Evolutionary conservation across 2,113 vertebrate species (phyloP).

Genomic region (Pseudonaja textilis): DNA sequence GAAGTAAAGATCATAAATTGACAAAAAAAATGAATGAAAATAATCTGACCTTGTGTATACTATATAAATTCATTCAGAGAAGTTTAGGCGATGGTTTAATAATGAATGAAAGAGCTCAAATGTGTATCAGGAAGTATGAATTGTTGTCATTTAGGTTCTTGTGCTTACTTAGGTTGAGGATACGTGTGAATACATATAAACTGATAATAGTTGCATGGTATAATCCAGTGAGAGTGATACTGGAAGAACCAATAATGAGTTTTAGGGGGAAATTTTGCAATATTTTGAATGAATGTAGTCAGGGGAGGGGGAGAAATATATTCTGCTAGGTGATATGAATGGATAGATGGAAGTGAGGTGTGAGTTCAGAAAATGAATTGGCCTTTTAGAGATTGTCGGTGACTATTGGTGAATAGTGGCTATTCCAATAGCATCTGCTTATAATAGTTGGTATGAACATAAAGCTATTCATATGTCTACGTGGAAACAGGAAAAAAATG

Average conservation of each 20-base stretch:
- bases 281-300: background rate
- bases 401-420: background rate
- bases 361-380: background rate
- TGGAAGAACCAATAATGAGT: background rate
- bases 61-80: background rate
- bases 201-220: background rate
- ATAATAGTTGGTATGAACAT: background rate
- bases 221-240: background rate
- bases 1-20: background rate
- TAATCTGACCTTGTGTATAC: background rate
- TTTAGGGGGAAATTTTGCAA: background rate
- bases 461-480: background rate
- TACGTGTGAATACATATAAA: background rate
- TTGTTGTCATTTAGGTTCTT: background rate
- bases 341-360: background rate
- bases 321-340: background rate
- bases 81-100: background rate
- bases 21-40: background rate
- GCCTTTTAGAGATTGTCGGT: background rate
- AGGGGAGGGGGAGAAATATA: background rate
- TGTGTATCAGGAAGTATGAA: background rate
- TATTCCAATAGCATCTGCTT: background rate
- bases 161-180: background rate
- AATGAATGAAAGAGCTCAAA: background rate
- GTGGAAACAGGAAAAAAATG: background rate